Conservation (phyloP, 1,140 invertebrate genomes). For the Subanguina moxae region DNA sequence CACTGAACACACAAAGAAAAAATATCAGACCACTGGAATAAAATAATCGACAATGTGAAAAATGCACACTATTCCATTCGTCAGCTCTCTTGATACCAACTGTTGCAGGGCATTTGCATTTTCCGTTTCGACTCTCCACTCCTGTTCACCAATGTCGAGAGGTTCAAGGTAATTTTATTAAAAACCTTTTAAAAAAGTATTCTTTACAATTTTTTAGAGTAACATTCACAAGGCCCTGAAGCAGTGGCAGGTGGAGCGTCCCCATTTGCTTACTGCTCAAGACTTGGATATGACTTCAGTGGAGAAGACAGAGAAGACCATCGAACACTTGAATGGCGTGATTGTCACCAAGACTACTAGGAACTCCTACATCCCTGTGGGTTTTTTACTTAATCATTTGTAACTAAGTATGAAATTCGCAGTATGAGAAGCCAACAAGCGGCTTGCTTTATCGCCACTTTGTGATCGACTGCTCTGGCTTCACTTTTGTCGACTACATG, state of each 20-base stretch:
- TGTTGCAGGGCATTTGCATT: conserved; percentile 53
- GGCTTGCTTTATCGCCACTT: conserved; percentile 47
- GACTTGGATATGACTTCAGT: conserved; percentile 15
- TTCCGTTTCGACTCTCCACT: conserved; percentile 58
- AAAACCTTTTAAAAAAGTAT: no score
- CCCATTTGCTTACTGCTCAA: conserved; percentile 29
- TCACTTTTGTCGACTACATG: conserved; percentile 59
- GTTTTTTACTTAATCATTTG: not conserved
- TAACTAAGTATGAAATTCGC: conserved; percentile 6
- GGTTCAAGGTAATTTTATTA: conserved; percentile 49
- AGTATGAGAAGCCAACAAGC: conserved; percentile 29
- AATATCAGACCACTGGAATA: no score
- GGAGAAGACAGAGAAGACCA: not conserved
- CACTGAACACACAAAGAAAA: no score
- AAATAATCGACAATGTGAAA: no score
- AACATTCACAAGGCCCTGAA: conserved; percentile 47
- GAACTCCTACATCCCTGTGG: conserved; percentile 6
- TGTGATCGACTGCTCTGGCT: conserved; percentile 58
- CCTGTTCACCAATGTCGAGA: conserved; percentile 57
- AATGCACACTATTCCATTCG: no score
- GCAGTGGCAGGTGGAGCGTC: conserved; percentile 39
- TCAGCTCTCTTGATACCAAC: no score
- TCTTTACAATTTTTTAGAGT: conserved; percentile 1
- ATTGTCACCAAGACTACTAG: not conserved
- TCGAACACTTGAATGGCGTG: conserved; percentile 9